Percentiles rank a stretch among this genome's conserved stretches.
Evolutionary conservation across 2,113 vertebrate genomes (phyloP).

Genomic region (Phrynosoma blainvillii): DNA sequence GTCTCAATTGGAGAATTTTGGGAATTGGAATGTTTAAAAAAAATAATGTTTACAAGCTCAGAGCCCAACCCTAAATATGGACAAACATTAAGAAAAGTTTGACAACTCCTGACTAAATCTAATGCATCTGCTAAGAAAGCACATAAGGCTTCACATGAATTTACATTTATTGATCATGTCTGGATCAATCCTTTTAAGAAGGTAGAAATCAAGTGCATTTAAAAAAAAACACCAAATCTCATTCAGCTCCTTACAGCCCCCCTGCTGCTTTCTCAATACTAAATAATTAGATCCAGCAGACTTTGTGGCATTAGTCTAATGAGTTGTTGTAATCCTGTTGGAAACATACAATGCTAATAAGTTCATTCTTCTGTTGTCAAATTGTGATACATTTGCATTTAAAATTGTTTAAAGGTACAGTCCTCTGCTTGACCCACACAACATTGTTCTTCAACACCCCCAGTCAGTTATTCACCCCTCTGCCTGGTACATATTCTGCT

Average conservation of each 20-base stretch:
- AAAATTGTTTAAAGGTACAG: background rate
- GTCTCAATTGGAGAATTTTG: too few relatives aligned
- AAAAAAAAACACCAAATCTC: background rate
- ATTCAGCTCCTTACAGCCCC: background rate
- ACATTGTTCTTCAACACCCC: too few relatives aligned
- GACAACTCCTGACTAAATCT: background rate
- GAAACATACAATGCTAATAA: background rate
- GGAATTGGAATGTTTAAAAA: too few relatives aligned
- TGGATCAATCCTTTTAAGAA: background rate
- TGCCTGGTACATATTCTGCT: background rate
- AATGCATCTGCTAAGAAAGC: background rate
- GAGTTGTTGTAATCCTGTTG: slow-evolving; percentile 28
- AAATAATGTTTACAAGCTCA: background rate
- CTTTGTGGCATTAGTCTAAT: background rate
- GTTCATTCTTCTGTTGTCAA: slow-evolving; percentile 14
- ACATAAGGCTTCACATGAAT: background rate
- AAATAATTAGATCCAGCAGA: background rate
- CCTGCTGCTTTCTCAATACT: slow-evolving; percentile 3
- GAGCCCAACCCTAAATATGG: background rate
- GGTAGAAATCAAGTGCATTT: background rate
- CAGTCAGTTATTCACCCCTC: background rate
- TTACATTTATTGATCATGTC: background rate
- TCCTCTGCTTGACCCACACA: background rate
- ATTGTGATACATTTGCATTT: background rate
- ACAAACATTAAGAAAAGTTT: background rate